Evolutionary conservation across 2,888 invertebrate species (phyloP).

Genomic region (Lamellibrachia columna): DNA sequence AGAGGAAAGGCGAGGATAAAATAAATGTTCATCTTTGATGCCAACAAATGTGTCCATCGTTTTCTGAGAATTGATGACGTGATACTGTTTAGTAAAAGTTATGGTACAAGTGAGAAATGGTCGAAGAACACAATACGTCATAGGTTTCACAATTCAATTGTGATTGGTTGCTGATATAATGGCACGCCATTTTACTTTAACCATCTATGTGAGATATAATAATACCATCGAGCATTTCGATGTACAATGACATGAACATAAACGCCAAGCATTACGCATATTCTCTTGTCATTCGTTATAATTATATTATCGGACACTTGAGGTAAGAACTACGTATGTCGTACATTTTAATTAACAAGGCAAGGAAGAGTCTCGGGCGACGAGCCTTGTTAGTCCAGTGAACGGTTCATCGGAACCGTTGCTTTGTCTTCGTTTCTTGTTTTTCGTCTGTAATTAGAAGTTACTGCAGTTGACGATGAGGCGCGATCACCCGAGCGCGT

Average conservation of each 20-base stretch:
- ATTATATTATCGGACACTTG: not conserved
- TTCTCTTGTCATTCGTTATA: not conserved
- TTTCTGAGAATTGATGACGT: not conserved
- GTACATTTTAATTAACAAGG: not conserved
- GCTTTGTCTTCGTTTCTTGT: not conserved
- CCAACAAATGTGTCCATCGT: not conserved
- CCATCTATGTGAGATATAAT: not conserved
- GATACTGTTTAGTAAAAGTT: not conserved
- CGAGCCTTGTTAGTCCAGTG: not conserved
- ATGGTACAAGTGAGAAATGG: not conserved
- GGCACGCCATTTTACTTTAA: not conserved
- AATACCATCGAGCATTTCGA: not conserved
- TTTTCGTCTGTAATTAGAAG: not conserved
- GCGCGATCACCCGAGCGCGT: not conserved
- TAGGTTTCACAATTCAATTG: not conserved
- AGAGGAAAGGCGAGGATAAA: not conserved
- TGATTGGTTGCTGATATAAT: not conserved
- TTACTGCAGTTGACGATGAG: not conserved
- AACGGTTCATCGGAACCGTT: not conserved
- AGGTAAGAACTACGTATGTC: not conserved
- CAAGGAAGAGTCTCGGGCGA: not conserved
- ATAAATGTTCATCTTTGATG: not conserved
- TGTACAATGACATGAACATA: no score
- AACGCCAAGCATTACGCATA: not conserved
- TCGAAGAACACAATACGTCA: not conserved